Evolutionary conservation across 1,140 invertebrate species (phyloP).

Genomic region (Drosophila sulfurigaster): DNA sequence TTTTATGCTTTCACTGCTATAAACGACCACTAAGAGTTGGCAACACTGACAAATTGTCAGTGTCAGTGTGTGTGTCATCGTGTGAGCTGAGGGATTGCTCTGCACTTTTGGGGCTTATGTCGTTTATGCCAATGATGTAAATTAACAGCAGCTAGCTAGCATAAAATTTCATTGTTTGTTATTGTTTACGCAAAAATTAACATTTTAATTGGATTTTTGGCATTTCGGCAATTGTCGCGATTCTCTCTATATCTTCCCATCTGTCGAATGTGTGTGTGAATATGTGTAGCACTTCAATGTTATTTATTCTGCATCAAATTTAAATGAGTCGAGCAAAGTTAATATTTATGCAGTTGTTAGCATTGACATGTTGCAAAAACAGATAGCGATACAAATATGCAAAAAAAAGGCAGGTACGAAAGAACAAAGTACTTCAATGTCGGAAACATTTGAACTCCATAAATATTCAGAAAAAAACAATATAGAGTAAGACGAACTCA

Average conservation of each 20-base stretch:
- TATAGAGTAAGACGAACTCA: not conserved
- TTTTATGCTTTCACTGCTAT: no score
- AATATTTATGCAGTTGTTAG: slow-evolving; percentile 57
- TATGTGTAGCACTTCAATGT: slow-evolving; percentile 1
- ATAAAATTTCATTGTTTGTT: slow-evolving; percentile 54
- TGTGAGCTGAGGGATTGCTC: slow-evolving; percentile 8
- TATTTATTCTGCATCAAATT: slow-evolving; percentile 38
- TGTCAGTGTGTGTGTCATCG: not conserved
- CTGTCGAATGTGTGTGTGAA: not conserved
- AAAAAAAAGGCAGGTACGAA: not conserved
- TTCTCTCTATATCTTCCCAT: not conserved
- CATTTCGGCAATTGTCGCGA: slow-evolving; percentile 21
- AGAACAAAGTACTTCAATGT: not conserved
- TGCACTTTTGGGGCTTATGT: slow-evolving; percentile 29
- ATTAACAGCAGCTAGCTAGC: slow-evolving; percentile 41
- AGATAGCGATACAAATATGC: not conserved
- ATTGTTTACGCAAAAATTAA: slow-evolving; percentile 63
- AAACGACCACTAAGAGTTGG: no score
- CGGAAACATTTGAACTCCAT: no score
- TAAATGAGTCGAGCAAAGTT: slow-evolving; percentile 25
- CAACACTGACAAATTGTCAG: no score
- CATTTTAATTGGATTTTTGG: slow-evolving; percentile 67
- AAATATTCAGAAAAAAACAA: slow-evolving; percentile 5
- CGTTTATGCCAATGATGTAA: slow-evolving; percentile 17
- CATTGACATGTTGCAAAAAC: slow-evolving; percentile 19